Percentiles rank a stretch among this genome's conserved stretches.
These are phyloP conservation scores for Scelioninae gen. 1 DNA, from an alignment of 2,888 invertebrate species.

Conservation along the genomic window DNA sequence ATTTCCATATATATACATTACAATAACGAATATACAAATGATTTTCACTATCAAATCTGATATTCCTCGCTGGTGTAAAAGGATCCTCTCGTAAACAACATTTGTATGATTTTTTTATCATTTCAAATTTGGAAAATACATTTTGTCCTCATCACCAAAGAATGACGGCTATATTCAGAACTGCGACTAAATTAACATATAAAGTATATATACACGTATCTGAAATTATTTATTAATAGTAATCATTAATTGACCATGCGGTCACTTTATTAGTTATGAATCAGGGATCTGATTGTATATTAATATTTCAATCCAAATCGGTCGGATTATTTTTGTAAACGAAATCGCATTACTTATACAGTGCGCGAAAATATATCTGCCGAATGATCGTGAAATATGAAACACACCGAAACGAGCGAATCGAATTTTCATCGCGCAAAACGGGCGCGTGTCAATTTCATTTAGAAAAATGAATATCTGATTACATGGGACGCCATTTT, in stretches of 20 bases:
- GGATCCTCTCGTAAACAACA: background rate
- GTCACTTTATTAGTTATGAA: slow-evolving; percentile 38
- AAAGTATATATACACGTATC: too few species aligned
- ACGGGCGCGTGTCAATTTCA: slow-evolving; percentile 18
- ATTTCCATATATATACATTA: slow-evolving; percentile 32
- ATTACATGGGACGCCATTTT: slow-evolving; percentile 10
- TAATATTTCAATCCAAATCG: slow-evolving; percentile 31
- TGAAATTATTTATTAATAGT: slow-evolving; percentile 29
- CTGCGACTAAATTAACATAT: too few species aligned
- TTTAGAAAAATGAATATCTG: slow-evolving; percentile 36
- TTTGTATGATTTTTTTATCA: too few species aligned
- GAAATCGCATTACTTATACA: slow-evolving; percentile 34
- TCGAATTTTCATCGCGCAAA: slow-evolving; percentile 22
- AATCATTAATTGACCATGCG: slow-evolving; percentile 16
- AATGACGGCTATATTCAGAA: too few species aligned
- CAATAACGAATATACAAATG: slow-evolving; percentile 36
- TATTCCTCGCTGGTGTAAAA: background rate
- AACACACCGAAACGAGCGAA: too few species aligned
- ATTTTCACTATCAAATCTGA: slow-evolving; percentile 15
- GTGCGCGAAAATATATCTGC: background rate
- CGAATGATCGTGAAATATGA: slow-evolving; percentile 30
- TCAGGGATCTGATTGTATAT: background rate
- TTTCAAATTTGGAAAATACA: too few species aligned
- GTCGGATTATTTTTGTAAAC: slow-evolving; percentile 29
- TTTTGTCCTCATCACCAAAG: too few species aligned